Percentiles rank a stretch among this genome's conserved stretches.
These are phyloP conservation scores for Odontomyia ornata DNA, from an alignment of 2,888 invertebrate species.

Conservation along the genomic window DNA sequence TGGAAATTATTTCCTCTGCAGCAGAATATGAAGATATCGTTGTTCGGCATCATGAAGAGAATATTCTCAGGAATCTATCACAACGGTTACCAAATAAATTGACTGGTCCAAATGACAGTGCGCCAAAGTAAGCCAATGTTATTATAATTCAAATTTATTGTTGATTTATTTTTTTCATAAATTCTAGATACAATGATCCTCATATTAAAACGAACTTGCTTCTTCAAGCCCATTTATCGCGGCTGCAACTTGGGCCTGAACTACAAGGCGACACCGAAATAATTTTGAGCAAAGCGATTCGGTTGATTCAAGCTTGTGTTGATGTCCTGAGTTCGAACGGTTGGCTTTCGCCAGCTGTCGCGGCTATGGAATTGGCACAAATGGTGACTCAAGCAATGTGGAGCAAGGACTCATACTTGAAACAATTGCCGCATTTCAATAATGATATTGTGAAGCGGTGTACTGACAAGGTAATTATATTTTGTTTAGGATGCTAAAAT, in stretches of 20 bases:
- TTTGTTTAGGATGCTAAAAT: background rate
- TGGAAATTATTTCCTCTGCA: conserved; percentile 98
- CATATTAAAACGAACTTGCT: conserved; percentile 96
- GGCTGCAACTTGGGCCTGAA: conserved; percentile 94
- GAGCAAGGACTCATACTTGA: conserved; percentile 97
- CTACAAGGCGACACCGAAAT: conserved; percentile 94
- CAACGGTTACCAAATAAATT: conserved; percentile 71
- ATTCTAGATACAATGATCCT: conserved; percentile 87
- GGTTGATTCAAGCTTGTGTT: conserved; percentile 94
- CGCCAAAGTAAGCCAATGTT: conserved; percentile 75
- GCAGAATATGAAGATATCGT: conserved; percentile 95
- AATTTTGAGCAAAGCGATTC: conserved; percentile 83
- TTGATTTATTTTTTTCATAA: background rate
- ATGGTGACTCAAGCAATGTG: conserved; percentile 99
- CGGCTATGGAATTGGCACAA: conserved; percentile 99
- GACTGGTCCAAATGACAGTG: conserved; percentile 68
- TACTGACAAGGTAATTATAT: conserved; percentile 73
- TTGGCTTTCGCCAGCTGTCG: conserved; percentile 97
- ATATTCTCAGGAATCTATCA: conserved; percentile 72
- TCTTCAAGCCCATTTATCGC: conserved; percentile 93
- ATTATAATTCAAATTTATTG: background rate
- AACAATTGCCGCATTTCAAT: conserved; percentile 96
- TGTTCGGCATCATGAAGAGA: conserved; percentile 95
- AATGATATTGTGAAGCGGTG: conserved; percentile 89
- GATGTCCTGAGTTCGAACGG: conserved; percentile 95